A percentile compares a stretch with the other conserved stretches of the same genome.
These are phyloP conservation scores for Ceraclea dissimilis DNA, from an alignment of 2,888 invertebrate species.

Conservation along the genomic window DNA sequence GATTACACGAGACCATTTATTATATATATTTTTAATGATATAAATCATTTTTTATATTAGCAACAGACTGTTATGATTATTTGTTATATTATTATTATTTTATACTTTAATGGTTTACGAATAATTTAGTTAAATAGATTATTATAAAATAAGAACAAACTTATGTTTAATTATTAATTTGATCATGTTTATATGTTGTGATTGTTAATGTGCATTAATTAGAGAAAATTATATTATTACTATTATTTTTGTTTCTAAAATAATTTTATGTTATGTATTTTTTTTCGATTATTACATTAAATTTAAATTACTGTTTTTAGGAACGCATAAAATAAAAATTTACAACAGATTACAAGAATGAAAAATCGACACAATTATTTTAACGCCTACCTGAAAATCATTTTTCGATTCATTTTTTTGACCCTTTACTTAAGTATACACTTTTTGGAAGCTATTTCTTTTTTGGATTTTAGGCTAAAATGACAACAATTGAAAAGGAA, in stretches of 20 bases:
- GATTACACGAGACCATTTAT: no score
- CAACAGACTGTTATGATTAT: not conserved
- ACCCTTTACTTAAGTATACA: no score
- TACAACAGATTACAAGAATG: no score
- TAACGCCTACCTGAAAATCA: no score
- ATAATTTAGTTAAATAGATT: not conserved
- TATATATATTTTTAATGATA: not conserved
- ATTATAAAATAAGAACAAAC: not conserved
- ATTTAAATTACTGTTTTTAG: no score
- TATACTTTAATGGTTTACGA: not conserved
- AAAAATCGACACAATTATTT: no score
- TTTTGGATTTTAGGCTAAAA: no score
- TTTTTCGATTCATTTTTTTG: no score
- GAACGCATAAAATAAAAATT: no score
- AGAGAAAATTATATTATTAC: not conserved
- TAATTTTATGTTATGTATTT: not conserved
- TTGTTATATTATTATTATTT: constrained; percentile 1
- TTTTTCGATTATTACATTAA: no score
- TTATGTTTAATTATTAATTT: constrained; percentile 6
- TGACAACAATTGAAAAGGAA: no score
- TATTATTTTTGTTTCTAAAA: not conserved
- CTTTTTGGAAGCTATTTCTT: no score
- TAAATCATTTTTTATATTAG: not conserved
- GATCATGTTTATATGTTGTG: constrained; percentile 26
- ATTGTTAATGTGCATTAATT: constrained; percentile 20